A percentile compares a stretch with the other conserved stretches of the same genome.
Conservation (phyloP, 2,888 invertebrate species). For the Muschampia plurimacula region DNA sequence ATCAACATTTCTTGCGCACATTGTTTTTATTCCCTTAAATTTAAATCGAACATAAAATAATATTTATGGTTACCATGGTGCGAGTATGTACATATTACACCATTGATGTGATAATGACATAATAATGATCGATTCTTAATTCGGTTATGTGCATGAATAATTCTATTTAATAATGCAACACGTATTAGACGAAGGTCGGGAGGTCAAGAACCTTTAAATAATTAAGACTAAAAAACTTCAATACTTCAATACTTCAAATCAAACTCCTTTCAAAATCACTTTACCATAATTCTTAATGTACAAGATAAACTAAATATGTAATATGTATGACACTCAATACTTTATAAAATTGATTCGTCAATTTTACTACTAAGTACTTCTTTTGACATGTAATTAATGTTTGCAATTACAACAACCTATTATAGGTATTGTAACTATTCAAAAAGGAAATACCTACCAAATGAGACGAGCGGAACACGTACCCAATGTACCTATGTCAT, state of each 20-base stretch:
- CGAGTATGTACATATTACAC: not conserved
- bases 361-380: too few relatives aligned
- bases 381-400: too few relatives aligned
- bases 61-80: not conserved
- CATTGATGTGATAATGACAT: conserved; percentile 24
- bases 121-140: conserved; percentile 24
- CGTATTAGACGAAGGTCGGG: conserved; percentile 39
- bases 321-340: not conserved
- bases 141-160: conserved; percentile 16
- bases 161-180: conserved; percentile 14
- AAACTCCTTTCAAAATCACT: too few relatives aligned
- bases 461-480: too few relatives aligned
- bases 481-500: too few relatives aligned
- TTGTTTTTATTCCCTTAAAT: not conserved
- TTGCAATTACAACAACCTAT: too few relatives aligned
- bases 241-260: too few relatives aligned
- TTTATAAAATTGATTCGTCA: not conserved
- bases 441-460: too few relatives aligned
- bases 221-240: not conserved
- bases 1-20: not conserved
- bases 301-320: too few relatives aligned
- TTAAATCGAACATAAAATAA: not conserved
- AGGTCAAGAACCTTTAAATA: conserved; percentile 40
- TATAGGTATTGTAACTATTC: too few relatives aligned
- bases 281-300: too few relatives aligned